These are phyloP conservation scores for Girardinichthys multiradiatus DNA, from an alignment of 2,113 vertebrate genomes.

Conservation along the genomic window DNA sequence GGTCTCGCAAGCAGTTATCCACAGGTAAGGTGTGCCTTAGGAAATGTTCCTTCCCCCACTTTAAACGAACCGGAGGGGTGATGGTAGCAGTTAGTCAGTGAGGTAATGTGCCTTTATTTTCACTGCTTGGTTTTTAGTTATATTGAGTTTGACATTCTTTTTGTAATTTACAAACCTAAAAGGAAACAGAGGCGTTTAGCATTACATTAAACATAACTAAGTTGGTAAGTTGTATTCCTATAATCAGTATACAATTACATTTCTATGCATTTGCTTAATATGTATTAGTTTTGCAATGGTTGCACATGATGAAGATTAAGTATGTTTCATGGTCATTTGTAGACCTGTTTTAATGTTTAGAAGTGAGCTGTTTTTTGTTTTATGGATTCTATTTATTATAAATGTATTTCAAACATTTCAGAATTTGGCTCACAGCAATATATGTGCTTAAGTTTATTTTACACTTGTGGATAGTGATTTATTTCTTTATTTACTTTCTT, in stretches of 20 bases:
- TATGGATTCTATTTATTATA: background rate
- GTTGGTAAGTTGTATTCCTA: too few relatives aligned
- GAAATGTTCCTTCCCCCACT: background rate
- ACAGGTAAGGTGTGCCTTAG: slow-evolving; percentile 61
- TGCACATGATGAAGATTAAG: background rate
- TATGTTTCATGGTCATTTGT: background rate
- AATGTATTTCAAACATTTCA: background rate
- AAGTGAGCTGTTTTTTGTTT: too few relatives aligned
- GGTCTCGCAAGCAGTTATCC: slow-evolving; percentile 67
- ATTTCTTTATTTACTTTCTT: background rate
- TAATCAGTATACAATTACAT: too few relatives aligned
- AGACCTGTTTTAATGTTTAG: too few relatives aligned
- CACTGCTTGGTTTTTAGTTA: background rate
- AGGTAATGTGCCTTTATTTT: background rate
- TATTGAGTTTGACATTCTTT: background rate
- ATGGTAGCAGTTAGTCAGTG: background rate
- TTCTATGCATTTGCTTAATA: too few relatives aligned
- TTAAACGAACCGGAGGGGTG: background rate
- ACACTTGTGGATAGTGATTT: background rate
- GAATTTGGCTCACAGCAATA: background rate
- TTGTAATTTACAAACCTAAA: background rate
- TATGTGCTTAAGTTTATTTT: background rate
- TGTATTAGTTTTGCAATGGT: too few relatives aligned
- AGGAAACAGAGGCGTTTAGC: too few relatives aligned
- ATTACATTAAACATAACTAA: too few relatives aligned